Evolutionary conservation across 2,797 vertebrate species (phyloP).

Genomic region (Poecilia picta): DNA sequence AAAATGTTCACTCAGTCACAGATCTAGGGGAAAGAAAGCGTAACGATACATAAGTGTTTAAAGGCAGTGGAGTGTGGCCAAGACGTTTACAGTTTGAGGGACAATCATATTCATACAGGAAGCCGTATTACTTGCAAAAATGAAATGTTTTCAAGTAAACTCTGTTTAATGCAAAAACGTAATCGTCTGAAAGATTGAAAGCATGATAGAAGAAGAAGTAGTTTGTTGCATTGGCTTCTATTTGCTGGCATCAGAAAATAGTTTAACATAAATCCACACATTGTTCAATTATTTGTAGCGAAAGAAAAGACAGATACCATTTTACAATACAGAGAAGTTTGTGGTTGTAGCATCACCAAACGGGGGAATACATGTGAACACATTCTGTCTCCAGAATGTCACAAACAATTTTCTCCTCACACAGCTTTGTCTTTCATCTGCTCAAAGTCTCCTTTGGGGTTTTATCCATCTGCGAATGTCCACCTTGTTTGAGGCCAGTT

Average conservation of each 20-base stretch:
- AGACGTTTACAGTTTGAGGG: neutral
- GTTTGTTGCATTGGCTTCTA: neutral
- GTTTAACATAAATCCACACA: neutral
- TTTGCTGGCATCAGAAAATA: neutral
- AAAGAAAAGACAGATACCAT: neutral
- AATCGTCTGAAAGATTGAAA: neutral
- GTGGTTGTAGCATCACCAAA: neutral
- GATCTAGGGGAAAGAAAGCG: no score
- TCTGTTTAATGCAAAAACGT: neutral
- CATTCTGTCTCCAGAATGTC: neutral
- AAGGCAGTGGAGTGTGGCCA: neutral
- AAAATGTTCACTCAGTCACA: no score
- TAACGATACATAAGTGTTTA: neutral
- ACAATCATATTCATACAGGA: neutral
- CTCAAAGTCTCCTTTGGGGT: conserved; percentile 20
- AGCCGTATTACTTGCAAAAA: neutral
- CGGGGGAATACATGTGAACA: neutral
- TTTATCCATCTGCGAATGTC: neutral
- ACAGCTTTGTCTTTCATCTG: conserved; percentile 27
- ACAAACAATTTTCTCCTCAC: conserved; percentile 8
- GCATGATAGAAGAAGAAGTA: neutral
- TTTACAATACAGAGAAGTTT: neutral
- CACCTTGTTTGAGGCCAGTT: conserved; percentile 27
- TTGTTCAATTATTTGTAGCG: neutral
- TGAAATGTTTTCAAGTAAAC: neutral